phyloP scores from a whole-genome alignment of 2,888 invertebrate genomes.

The Ceramica pisi region DNA sequence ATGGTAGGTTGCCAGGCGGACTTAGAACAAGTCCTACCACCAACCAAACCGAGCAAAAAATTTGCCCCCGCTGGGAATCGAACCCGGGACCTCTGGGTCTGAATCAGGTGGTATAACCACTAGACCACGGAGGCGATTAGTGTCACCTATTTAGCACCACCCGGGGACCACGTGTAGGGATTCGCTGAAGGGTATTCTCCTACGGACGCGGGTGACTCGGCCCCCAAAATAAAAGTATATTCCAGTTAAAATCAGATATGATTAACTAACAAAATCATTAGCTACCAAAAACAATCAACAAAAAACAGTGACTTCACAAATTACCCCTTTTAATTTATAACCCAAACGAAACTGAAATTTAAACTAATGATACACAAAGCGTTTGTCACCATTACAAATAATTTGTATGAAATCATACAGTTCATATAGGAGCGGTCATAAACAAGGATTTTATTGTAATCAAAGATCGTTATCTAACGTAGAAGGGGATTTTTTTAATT shows the following conservation, averaged over 20 bases:
- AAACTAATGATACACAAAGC: constrained; percentile 74
- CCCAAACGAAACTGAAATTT: constrained; percentile 64
- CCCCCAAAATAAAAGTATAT: too few relatives aligned
- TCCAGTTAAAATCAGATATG: neutral
- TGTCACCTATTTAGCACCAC: too few relatives aligned
- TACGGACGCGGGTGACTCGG: too few relatives aligned
- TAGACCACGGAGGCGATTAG: too few relatives aligned
- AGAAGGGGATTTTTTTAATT: constrained; percentile 78
- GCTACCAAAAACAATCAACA: constrained; percentile 17
- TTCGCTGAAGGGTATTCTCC: too few relatives aligned
- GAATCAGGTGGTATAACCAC: too few relatives aligned
- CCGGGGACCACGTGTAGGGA: too few relatives aligned
- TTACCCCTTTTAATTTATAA: constrained; percentile 60
- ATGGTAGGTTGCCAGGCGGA: too few relatives aligned
- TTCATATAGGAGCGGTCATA: constrained; percentile 54
- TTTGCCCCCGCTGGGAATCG: too few relatives aligned
- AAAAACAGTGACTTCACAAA: constrained; percentile 57
- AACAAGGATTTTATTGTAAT: constrained; percentile 70
- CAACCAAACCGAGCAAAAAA: too few relatives aligned
- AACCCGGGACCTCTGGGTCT: too few relatives aligned
- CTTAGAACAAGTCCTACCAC: too few relatives aligned
- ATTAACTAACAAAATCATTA: neutral
- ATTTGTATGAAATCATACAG: constrained; percentile 65
- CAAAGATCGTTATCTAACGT: constrained; percentile 74
- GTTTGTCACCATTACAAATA: constrained; percentile 70